phyloP scores from a whole-genome alignment of 2,797 vertebrate species.

The Perodicticus potto region DNA sequence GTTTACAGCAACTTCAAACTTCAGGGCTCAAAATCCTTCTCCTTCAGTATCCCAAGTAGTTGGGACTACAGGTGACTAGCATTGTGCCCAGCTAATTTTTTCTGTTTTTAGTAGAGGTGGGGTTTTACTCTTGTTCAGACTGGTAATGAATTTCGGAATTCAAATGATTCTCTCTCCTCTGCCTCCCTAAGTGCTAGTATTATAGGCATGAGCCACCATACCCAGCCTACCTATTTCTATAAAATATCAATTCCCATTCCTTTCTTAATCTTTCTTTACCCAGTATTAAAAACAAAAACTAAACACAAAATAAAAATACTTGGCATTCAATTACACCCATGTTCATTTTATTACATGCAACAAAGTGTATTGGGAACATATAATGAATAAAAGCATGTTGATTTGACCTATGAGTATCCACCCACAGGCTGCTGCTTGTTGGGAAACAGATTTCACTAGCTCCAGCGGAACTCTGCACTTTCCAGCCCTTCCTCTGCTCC shows the following conservation, averaged over 20 bases:
- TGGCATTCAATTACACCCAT: background rate
- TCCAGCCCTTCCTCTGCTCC: background rate
- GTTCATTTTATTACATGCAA: background rate
- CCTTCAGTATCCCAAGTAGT: too few species aligned
- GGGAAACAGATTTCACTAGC: conserved; percentile 28
- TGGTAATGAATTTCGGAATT: too few species aligned
- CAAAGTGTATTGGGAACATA: background rate
- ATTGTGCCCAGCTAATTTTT: too few species aligned
- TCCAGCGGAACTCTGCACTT: background rate
- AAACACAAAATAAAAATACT: background rate
- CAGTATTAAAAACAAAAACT: background rate
- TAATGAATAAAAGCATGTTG: conserved; percentile 3
- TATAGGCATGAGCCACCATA: too few species aligned
- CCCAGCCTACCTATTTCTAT: background rate
- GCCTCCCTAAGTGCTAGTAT: too few species aligned
- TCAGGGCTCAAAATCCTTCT: too few species aligned
- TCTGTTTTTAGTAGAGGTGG: too few species aligned
- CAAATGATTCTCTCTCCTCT: too few species aligned
- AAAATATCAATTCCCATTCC: background rate
- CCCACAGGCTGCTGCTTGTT: background rate
- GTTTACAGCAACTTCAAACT: too few species aligned
- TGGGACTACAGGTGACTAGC: too few species aligned
- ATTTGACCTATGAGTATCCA: background rate
- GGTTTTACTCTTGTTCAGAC: too few species aligned
- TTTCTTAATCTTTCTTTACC: background rate